These are phyloP conservation scores for Diarsia brunnea DNA, from an alignment of 2,888 invertebrate species.

Conservation along the genomic window DNA sequence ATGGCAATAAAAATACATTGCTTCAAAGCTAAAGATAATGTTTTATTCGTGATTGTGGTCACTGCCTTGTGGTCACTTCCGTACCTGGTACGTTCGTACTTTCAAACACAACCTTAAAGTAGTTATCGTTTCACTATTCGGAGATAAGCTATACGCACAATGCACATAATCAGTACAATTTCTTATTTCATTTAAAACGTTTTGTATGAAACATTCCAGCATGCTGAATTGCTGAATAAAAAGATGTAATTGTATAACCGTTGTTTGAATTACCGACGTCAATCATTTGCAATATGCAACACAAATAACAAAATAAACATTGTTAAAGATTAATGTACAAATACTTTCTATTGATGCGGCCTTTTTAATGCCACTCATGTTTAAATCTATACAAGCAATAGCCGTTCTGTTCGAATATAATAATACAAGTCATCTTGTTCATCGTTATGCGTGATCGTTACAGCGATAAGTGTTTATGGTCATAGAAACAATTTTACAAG, in stretches of 20 bases:
- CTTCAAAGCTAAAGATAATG: too few species aligned
- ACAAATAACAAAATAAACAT: slow-evolving; percentile 14
- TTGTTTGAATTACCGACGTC: slow-evolving; percentile 2
- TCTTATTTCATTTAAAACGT: neutral
- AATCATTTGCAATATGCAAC: slow-evolving; percentile 4
- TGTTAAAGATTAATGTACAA: slow-evolving; percentile 6
- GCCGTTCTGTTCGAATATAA: neutral
- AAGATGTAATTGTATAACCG: neutral
- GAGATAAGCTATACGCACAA: too few species aligned
- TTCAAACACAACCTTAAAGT: too few species aligned
- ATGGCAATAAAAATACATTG: too few species aligned
- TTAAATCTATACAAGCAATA: slow-evolving; percentile 28
- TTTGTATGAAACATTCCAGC: neutral
- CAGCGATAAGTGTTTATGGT: neutral
- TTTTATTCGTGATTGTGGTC: too few species aligned
- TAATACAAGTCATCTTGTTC: slow-evolving; percentile 27
- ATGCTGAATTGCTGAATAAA: neutral
- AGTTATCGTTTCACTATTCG: too few species aligned
- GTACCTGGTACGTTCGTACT: too few species aligned
- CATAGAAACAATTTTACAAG: neutral
- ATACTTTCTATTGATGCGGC: slow-evolving; percentile 33
- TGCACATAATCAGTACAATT: neutral
- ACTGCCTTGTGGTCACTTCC: too few species aligned
- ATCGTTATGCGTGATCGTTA: neutral
- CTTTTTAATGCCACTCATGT: slow-evolving; percentile 19